phyloP scores from a whole-genome alignment of 2,888 invertebrate species.

The Pristionchus arcanus region DNA sequence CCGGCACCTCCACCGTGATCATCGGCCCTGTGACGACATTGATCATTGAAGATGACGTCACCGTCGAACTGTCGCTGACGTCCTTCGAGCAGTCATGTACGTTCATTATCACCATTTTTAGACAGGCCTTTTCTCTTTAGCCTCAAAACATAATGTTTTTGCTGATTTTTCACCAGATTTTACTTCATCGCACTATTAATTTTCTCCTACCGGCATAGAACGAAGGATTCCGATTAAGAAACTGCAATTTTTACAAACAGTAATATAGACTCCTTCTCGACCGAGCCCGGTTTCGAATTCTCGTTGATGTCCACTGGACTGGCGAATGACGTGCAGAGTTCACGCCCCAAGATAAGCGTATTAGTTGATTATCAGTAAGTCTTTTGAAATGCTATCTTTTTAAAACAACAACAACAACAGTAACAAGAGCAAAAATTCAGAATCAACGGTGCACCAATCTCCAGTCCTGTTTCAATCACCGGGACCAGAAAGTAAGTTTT shows the following conservation, averaged over 20 bases:
- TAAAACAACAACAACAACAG: no score
- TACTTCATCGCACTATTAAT: no score
- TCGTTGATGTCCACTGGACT: background rate
- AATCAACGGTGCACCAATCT: background rate
- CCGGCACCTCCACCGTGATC: background rate
- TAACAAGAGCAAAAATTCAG: background rate
- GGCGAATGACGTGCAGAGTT: background rate
- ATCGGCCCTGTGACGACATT: background rate
- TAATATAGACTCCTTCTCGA: background rate
- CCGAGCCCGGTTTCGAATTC: background rate
- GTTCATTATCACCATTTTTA: background rate
- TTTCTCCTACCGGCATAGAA: no score
- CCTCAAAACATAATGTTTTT: no score
- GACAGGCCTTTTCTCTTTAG: background rate
- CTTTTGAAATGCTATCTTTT: background rate
- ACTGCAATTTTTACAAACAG: no score
- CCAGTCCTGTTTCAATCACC: background rate
- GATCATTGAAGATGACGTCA: slow-evolving; percentile 21
- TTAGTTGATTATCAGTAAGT: background rate
- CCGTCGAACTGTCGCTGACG: background rate
- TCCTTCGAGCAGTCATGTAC: background rate
- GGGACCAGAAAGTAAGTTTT: background rate
- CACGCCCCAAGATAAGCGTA: background rate
- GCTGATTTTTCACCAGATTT: no score
- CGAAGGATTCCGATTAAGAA: no score